Evolutionary conservation across 2,888 invertebrate species (phyloP).

Genomic region (Linnaemya tessellans): DNA sequence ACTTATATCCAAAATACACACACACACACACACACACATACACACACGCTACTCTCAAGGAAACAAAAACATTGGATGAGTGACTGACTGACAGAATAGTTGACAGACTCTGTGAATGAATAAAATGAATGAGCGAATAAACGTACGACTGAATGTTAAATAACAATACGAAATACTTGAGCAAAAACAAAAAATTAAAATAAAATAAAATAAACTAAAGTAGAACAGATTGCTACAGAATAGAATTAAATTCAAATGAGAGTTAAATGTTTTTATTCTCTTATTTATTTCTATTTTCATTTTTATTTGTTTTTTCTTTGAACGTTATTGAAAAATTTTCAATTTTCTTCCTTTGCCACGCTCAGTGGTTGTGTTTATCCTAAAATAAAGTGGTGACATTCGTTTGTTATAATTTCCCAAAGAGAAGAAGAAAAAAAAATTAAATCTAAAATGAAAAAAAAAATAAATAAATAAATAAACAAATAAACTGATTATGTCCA

Average conservation of each 20-base stretch:
- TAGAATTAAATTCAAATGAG: slow-evolving; percentile 54
- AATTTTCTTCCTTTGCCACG: slow-evolving; percentile 13
- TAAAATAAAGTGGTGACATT: slow-evolving; percentile 58
- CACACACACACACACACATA: neutral
- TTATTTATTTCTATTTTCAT: neutral
- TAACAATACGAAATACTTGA: slow-evolving; percentile 54
- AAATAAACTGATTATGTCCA: slow-evolving; percentile 45
- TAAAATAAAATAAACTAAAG: slow-evolving; percentile 41
- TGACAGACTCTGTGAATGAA: slow-evolving; percentile 52
- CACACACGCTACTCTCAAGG: slow-evolving; percentile 22
- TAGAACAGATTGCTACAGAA: slow-evolving; percentile 32
- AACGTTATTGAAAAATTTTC: slow-evolving; percentile 47
- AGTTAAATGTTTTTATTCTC: slow-evolving; percentile 59
- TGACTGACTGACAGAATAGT: slow-evolving; percentile 42
- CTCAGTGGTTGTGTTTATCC: slow-evolving; percentile 47
- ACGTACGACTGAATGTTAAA: slow-evolving; percentile 63
- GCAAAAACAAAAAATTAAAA: no score
- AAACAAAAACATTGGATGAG: slow-evolving; percentile 50
- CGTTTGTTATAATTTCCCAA: slow-evolving; percentile 37
- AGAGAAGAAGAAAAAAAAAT: slow-evolving; percentile 1
- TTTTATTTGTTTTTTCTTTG: neutral
- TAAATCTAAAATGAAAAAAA: slow-evolving; percentile 1
- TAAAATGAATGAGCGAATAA: slow-evolving; percentile 37
- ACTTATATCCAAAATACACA: slow-evolving; percentile 6
- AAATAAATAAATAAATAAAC: slow-evolving; percentile 10